Percentiles rank a stretch among this genome's conserved stretches.
Evolutionary conservation across 2,888 invertebrate species (phyloP).

Genomic region (Frankliniella fusca): DNA sequence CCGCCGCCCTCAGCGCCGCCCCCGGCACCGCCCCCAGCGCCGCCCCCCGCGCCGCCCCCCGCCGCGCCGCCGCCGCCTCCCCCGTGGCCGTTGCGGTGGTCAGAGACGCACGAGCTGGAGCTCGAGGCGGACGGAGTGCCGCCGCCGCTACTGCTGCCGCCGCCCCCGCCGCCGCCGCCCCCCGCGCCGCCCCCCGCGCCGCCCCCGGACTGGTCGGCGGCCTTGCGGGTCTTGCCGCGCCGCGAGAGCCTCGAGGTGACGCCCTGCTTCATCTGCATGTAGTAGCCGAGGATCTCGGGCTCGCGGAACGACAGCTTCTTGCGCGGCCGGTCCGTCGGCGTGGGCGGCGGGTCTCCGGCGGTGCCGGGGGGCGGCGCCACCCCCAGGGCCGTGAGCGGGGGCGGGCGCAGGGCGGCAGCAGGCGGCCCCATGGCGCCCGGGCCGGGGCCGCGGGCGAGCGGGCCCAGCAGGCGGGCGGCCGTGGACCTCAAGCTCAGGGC

Average conservation of each 20-base stretch:
- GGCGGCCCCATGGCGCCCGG: slow-evolving; percentile 48
- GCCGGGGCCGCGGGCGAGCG: slow-evolving; percentile 8
- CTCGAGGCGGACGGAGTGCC: slow-evolving; percentile 26
- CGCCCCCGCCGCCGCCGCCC: slow-evolving; percentile 21
- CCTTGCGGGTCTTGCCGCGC: slow-evolving; percentile 37
- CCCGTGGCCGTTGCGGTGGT: not conserved
- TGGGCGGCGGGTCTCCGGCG: slow-evolving; percentile 48
- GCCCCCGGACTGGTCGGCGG: slow-evolving; percentile 30
- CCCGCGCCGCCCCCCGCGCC: not conserved
- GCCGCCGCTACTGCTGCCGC: slow-evolving; percentile 29
- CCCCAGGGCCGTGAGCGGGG: slow-evolving; percentile 37
- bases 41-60: slow-evolving; percentile 7
- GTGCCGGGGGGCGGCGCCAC: slow-evolving; percentile 41
- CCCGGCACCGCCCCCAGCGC: slow-evolving; percentile 22
- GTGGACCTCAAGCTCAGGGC: slow-evolving; percentile 28
- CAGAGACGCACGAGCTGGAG: slow-evolving; percentile 15
- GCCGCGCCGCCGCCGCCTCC: not conserved
- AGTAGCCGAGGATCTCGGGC: slow-evolving; percentile 63
- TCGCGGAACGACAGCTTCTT: slow-evolving; percentile 86
- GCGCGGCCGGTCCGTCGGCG: slow-evolving; percentile 59
- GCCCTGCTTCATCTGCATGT: slow-evolving; percentile 45
- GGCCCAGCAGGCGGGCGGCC: slow-evolving; percentile 27
- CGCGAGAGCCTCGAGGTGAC: slow-evolving; percentile 39
- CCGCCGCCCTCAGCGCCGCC: slow-evolving; percentile 28
- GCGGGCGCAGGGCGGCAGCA: slow-evolving; percentile 45